Conservation (phyloP, 2,797 vertebrate genomes). For the Lophius americanus region DNA sequence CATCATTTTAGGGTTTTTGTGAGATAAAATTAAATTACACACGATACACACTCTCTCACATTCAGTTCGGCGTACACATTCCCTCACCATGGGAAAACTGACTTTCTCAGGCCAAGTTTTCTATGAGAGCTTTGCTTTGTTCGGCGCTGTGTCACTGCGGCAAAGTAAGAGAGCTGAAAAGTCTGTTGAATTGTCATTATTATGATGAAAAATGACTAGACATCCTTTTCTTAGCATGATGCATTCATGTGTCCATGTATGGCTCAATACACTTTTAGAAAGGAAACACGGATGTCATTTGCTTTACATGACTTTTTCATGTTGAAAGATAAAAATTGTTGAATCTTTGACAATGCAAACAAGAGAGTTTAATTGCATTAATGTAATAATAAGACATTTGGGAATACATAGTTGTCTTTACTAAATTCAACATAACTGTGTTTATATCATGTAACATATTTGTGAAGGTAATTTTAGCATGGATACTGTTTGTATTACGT, state of each 20-base stretch:
- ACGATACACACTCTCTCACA: not conserved
- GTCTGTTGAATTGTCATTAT: constrained; percentile 43
- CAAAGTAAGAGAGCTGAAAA: constrained; percentile 24
- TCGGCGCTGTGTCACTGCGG: not conserved
- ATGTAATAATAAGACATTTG: too few species aligned
- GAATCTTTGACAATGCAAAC: too few species aligned
- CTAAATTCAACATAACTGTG: too few species aligned
- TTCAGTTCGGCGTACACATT: not conserved
- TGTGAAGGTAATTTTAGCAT: too few species aligned
- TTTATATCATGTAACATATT: too few species aligned
- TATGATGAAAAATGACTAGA: not conserved
- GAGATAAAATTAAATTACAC: constrained; percentile 25
- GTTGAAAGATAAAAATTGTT: too few species aligned
- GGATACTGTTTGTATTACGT: too few species aligned
- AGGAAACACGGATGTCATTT: too few species aligned
- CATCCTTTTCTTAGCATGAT: constrained; percentile 7
- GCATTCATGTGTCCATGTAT: not conserved
- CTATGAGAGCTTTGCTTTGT: constrained; percentile 43
- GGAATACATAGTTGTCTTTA: too few species aligned
- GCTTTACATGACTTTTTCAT: too few species aligned
- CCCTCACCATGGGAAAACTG: constrained; percentile 37
- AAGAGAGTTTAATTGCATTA: too few species aligned
- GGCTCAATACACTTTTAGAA: constrained; percentile 6
- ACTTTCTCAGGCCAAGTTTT: constrained; percentile 20
- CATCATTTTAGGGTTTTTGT: constrained; percentile 40